Base-by-base conservation (phyloP, 1,140 invertebrate genomes). In the Bombus affinis region DNA sequence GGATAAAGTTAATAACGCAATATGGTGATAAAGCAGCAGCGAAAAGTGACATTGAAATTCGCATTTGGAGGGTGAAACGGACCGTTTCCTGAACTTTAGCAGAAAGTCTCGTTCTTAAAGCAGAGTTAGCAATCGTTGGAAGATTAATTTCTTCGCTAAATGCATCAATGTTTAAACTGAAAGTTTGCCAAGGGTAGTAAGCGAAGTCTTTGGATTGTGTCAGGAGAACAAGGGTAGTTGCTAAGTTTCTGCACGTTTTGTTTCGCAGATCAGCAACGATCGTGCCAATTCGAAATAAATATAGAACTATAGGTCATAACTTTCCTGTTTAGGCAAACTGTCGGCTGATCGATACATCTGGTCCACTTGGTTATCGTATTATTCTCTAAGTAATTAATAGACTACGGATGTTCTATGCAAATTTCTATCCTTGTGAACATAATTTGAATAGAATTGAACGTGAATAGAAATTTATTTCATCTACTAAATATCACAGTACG, bases 251-350 rank as follows among this genome's bases (percentile, higher is more conserved):
- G 81, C 53, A 47, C 13, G 39, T 74, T 47, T 39, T 35, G 57
- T 82, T 65, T 65, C 71, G 4, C 57, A 22, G 22, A 82, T 82
- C 71, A 82, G 81, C 81, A 44, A 32, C 22, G 25, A 65, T 37
- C 81, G 81, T 82, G 81, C 81, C 81, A 82, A 82, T 47, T 47
- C 32, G 13, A 47, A 22, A 44, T 39, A 32, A 39, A 82, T 73
- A 25, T 82, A 32, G 39, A 25, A 73, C 53, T 18, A 32, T 32
- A 15, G 39, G 25, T 62, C 25, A 9, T 25, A 77, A 77, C 13
- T 53, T 42, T 65, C 47, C 32, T 39, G 12, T 82, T 73, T 13
- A n/a, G 25, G 42, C 39, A 5, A 44, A 44, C 70, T 18, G 37
- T 59, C 47, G 32, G 22, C 9, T n/a, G 35, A 82, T 74, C 25